Base-by-base conservation (phyloP, 2,113 vertebrate genomes). In the Macaca nemestrina region DNA sequence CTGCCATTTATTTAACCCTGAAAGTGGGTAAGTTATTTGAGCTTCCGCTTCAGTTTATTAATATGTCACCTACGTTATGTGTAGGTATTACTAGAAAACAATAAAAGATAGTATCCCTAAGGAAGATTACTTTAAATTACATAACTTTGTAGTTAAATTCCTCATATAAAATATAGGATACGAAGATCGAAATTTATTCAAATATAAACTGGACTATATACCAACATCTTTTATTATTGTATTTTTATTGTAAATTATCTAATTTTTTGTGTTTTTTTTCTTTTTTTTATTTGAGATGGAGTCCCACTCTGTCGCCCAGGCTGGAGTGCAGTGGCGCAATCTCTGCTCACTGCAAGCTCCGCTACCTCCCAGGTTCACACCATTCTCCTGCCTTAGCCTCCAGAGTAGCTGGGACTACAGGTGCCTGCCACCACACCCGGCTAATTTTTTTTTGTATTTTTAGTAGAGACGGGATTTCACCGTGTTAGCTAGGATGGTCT, bases 161-260 rank as follows among this genome's bases (percentile, higher is more conserved):
- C 90, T 12, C 30, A 67, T 83, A 30, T 82, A 92, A 96, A 93
- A 84, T 97, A 86, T 38, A 72, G 57, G 50, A 76, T 91, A 52
- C 13, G 12, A 68, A 88, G 43, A 75, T 75, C 20, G 8, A 81
- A 90, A 40, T 85, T 18, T 82, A 84, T 68, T 93, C 35, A 23
- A 48, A 68, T 89, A n/a, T 61, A 78, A 79, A 92, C 95, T 81
- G 57, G 79, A 75, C 14, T 68, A 80, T 0, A 18, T 40, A 64
- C 17, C 25, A 88, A 3, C 25, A 85, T 88, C 25, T 93, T 97
- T 73, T 88, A 76, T 27, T 67, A 0, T 72, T 79, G 11, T 38
- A 32, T 94, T 55, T 59, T 89, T 91, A 72, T 93, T 97, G 1
- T 90, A 75, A 90, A 52, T 92, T 96, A 48, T 64, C 18, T 90